Evolutionary conservation across 2,797 vertebrate genomes (phyloP), one percentile per base, ranked within the genome.

Genomic region (Semaprochilodus insignis): DNA sequence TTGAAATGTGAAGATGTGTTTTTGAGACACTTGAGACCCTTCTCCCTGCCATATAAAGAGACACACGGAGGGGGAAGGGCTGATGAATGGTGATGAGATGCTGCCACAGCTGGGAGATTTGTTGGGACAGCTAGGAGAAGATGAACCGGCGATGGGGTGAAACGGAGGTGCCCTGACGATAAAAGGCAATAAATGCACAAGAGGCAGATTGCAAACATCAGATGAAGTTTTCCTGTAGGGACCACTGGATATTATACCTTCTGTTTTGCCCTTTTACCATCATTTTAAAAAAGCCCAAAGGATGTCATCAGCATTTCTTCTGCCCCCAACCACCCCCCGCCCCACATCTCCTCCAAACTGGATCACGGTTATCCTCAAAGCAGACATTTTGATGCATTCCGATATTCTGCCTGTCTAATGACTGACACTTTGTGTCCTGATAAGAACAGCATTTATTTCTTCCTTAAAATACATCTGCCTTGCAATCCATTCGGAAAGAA

Each of bases 241-340:
- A 84, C 86, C 88, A 88, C 90, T 91, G 90, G 85, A 92, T 93
- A 93, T 92, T 90, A 92, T 88, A 89, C 90, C 88, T 63, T 89
- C 82, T 89, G 80, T 79, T 63, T 89, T 85, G 78, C 92, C 87
- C 62, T 91, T 82, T 90, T 31, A 1, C 76, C 66, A 59, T 81
- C 59, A 74, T 80, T 57, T 82, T 6, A 27, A 89, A 88, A n/a
- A 85, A 85, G 65, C 27, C 80, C 69, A 60, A 52, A 81, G 70
- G 73, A 57, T 63, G 74, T 67, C 63, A 57, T 60, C 83, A 83
- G 85, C 75, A 85, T 62, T 82, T 79, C 81, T 85, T 88, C 81
- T 80, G 6, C 6, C 40, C 40, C 40, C 5, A n/a, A n/a, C n/a
- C n/a, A 4, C 5, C 40, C 40, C 40, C 40, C 40, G 0, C 6